Evolutionary conservation across 2,888 invertebrate species (phyloP).

Genomic region (Mesorhabditis sp.): DNA sequence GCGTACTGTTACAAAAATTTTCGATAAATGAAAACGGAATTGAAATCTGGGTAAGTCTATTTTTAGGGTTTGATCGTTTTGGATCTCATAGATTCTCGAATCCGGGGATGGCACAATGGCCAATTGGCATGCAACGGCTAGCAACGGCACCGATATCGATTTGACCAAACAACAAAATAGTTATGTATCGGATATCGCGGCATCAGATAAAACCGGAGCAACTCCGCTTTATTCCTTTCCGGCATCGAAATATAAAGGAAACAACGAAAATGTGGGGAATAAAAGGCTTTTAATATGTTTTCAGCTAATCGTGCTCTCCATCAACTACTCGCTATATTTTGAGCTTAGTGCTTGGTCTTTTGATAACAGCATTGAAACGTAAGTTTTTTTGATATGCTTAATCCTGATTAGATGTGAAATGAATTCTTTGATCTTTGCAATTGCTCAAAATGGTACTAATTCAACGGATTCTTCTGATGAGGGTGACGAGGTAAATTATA

Average conservation of each 20-base stretch:
- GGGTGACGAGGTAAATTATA: too few relatives aligned
- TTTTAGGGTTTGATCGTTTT: too few relatives aligned
- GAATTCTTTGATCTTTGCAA: background rate
- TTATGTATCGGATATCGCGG: background rate
- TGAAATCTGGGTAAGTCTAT: too few relatives aligned
- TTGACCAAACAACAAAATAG: background rate
- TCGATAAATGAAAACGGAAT: too few relatives aligned
- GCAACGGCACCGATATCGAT: background rate
- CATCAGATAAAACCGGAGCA: too few relatives aligned
- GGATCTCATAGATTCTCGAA: background rate
- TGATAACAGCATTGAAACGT: background rate
- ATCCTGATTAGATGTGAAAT: background rate
- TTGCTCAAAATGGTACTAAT: background rate
- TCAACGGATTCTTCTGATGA: background rate
- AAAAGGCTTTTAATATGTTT: background rate
- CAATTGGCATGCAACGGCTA: background rate
- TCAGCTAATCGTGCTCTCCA: background rate
- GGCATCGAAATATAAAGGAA: background rate
- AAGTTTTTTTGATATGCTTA: background rate
- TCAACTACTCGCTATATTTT: background rate
- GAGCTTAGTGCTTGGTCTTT: background rate
- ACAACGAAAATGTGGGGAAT: background rate
- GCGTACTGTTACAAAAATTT: too few relatives aligned
- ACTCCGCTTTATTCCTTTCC: too few relatives aligned
- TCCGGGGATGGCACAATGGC: background rate